A percentile compares a stretch with the other conserved stretches of the same genome.
phyloP scores from a whole-genome alignment of 2,113 vertebrate genomes.

The Crypturellus undulatus region DNA sequence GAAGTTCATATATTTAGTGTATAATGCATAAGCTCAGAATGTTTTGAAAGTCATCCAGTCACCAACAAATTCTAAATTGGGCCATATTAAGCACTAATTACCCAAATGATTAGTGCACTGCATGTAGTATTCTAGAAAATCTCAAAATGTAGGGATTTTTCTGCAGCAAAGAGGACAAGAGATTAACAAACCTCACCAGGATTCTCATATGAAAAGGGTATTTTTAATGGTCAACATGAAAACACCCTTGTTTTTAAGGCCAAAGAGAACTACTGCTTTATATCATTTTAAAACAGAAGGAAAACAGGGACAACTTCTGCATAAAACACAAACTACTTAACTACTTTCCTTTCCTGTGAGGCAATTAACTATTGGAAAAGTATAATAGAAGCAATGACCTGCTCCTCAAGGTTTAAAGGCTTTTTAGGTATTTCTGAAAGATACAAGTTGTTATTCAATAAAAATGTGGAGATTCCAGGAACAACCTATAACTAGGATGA shows the following conservation, averaged over 20 bases:
- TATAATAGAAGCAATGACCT: neutral
- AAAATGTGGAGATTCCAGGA: neutral
- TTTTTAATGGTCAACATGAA: neutral
- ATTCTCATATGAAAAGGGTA: neutral
- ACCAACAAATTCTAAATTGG: neutral
- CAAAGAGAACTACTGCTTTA: too few relatives aligned
- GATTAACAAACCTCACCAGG: neutral
- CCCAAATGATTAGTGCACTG: neutral
- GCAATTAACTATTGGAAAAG: neutral
- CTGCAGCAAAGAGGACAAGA: neutral
- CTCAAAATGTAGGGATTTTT: neutral
- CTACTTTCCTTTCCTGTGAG: neutral
- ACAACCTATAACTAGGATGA: neutral
- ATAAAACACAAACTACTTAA: neutral
- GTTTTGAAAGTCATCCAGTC: neutral
- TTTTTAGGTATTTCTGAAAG: neutral
- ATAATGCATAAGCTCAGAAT: neutral
- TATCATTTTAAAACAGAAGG: too few relatives aligned
- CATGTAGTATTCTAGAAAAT: neutral
- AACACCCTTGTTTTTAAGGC: neutral
- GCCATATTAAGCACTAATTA: neutral
- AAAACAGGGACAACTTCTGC: neutral
- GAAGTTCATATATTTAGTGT: neutral
- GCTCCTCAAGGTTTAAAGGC: neutral
- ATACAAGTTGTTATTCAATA: neutral